Conservation (phyloP, 1,140 invertebrate species). For the Coenobita brevimanus region DNA sequence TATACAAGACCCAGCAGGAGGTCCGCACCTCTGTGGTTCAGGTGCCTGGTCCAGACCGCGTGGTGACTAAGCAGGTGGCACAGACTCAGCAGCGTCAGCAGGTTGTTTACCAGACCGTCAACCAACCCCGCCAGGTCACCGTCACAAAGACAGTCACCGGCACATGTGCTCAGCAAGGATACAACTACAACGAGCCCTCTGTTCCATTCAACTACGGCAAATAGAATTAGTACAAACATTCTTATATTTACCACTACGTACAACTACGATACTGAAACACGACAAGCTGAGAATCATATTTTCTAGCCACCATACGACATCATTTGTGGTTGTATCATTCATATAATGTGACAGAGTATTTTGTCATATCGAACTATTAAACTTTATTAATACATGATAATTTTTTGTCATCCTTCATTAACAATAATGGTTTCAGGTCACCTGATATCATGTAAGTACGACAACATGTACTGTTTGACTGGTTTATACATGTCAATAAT, state of each 20-base stretch:
- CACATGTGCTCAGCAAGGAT: constrained; percentile 51
- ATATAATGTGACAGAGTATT: too few relatives aligned
- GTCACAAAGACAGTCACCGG: constrained; percentile 51
- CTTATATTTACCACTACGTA: not conserved
- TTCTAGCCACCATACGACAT: not conserved
- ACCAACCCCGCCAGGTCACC: constrained; percentile 37
- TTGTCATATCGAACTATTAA: not conserved
- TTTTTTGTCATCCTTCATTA: not conserved
- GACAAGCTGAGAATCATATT: constrained; percentile 11
- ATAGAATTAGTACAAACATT: not conserved
- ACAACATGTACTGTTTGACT: not conserved
- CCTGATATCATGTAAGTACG: too few relatives aligned
- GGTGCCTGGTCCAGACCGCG: constrained; percentile 46
- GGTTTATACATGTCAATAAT: not conserved
- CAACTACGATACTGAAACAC: constrained; percentile 28
- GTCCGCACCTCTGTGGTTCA: constrained; percentile 47
- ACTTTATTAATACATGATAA: not conserved
- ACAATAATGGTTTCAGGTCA: not conserved
- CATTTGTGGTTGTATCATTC: too few relatives aligned
- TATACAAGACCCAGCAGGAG: constrained; percentile 26
- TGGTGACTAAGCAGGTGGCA: constrained; percentile 32
- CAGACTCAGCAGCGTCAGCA: constrained; percentile 55
- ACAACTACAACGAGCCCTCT: constrained; percentile 53
- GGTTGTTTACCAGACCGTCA: constrained; percentile 58
- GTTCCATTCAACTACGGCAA: constrained; percentile 39